A percentile compares a stretch with the other conserved stretches of the same genome.
Conservation (phyloP, 2,888 invertebrate species). For the Aromia moschata region DNA sequence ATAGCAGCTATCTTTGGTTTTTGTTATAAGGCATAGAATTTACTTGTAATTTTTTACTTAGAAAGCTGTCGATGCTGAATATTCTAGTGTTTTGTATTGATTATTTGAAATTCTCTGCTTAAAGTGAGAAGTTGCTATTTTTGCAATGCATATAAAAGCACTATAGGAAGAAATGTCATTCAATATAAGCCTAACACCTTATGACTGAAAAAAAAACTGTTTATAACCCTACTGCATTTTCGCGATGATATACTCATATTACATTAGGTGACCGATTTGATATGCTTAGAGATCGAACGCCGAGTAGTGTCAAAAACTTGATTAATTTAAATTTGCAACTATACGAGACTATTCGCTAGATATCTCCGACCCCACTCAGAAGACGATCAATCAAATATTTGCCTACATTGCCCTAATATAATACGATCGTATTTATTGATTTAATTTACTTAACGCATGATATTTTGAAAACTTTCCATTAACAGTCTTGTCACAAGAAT, state of each 20-base stretch:
- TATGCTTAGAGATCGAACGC: not conserved
- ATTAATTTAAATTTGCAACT: not conserved
- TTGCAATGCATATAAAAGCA: too few species aligned
- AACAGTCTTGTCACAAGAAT: not conserved
- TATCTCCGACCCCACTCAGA: not conserved
- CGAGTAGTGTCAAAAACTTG: not conserved
- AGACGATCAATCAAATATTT: not conserved
- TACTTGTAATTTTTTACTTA: too few species aligned
- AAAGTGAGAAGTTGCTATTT: too few species aligned
- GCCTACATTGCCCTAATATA: not conserved
- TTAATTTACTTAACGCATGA: not conserved
- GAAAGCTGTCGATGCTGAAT: too few species aligned
- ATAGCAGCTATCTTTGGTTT: too few species aligned
- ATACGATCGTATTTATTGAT: not conserved
- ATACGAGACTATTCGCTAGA: not conserved
- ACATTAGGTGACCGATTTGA: not conserved
- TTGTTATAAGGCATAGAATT: too few species aligned
- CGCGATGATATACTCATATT: not conserved
- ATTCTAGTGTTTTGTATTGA: too few species aligned
- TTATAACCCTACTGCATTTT: too few species aligned
- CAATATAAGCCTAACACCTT: too few species aligned
- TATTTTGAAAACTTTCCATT: not conserved
- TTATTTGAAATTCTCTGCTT: too few species aligned
- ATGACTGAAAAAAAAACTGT: too few species aligned
- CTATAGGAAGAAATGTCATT: too few species aligned